Percentiles rank a stretch among this genome's conserved stretches.
Conservation (phyloP, 2,888 invertebrate genomes). For the Parnassius mnemosyne region DNA sequence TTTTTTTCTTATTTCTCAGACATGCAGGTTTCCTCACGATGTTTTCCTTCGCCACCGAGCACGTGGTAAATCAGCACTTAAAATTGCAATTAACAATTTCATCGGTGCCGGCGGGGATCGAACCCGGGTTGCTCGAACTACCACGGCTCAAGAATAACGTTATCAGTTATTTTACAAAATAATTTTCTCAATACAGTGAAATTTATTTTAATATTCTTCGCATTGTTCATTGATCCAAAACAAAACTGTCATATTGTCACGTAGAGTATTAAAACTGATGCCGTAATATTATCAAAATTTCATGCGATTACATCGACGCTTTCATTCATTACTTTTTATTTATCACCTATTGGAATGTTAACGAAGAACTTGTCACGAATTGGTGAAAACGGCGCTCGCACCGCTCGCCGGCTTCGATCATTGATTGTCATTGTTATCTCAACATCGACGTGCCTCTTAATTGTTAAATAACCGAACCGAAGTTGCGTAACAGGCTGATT, state of each 20-base stretch:
- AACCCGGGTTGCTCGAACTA: no score
- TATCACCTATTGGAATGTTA: slow-evolving; percentile 43
- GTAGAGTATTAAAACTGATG: neutral
- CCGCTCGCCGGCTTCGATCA: slow-evolving; percentile 38
- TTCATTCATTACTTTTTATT: slow-evolving; percentile 25
- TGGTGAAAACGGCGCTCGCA: slow-evolving; percentile 38
- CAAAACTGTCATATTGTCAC: slow-evolving; percentile 7
- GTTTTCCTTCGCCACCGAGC: no score
- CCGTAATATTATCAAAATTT: slow-evolving; percentile 17
- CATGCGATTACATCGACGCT: slow-evolving; percentile 13
- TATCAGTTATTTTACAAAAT: no score
- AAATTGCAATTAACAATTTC: no score
- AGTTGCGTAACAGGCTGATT: slow-evolving; percentile 46
- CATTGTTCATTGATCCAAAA: slow-evolving; percentile 6
- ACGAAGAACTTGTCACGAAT: slow-evolving; percentile 43
- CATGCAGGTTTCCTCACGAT: no score
- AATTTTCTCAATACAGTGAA: no score
- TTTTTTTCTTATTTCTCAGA: no score
- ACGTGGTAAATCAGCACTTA: no score
- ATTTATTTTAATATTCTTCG: neutral
- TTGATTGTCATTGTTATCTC: slow-evolving; percentile 48
- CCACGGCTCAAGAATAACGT: no score
- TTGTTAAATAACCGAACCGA: slow-evolving; percentile 55
- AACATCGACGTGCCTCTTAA: slow-evolving; percentile 54
- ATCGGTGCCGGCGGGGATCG: no score